Conservation (phyloP, 2,888 invertebrate species). For the Syrphus vitripennis region DNA sequence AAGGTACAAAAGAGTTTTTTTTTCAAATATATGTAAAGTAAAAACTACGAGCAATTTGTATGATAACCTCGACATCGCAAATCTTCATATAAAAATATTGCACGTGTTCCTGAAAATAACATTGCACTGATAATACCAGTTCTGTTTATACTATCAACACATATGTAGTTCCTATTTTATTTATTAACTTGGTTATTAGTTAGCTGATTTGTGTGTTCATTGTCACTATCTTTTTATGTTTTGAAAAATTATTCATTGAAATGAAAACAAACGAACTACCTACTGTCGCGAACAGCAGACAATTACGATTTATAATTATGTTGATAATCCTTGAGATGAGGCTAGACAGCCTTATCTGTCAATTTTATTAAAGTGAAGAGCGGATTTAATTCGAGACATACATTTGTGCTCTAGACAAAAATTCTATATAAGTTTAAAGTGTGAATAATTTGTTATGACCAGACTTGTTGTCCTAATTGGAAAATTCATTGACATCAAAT, state of each 20-base stretch:
- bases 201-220: not conserved
- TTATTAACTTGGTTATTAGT: not conserved
- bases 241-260: not conserved
- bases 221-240: not conserved
- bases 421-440: not conserved
- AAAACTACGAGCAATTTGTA: not conserved
- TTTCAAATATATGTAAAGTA: no score
- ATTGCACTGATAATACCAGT: not conserved
- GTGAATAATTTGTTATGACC: not conserved
- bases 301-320: conserved; percentile 22
- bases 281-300: not conserved
- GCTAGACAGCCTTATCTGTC: conserved; percentile 21
- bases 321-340: conserved; percentile 12
- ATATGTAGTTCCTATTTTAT: conserved; percentile 8
- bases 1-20: no score
- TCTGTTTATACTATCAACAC: conserved; percentile 5
- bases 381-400: not conserved
- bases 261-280: not conserved
- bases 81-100: not conserved
- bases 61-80: conserved; percentile 1
- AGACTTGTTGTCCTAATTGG: not conserved
- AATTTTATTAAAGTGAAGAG: not conserved
- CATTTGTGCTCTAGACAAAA: not conserved
- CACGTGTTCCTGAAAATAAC: conserved; percentile 7
- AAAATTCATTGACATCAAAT: not conserved